Percentiles rank a stretch among this genome's conserved stretches.
Conservation (phyloP, 2,113 vertebrate species). For the Elephantulus edwardii region DNA sequence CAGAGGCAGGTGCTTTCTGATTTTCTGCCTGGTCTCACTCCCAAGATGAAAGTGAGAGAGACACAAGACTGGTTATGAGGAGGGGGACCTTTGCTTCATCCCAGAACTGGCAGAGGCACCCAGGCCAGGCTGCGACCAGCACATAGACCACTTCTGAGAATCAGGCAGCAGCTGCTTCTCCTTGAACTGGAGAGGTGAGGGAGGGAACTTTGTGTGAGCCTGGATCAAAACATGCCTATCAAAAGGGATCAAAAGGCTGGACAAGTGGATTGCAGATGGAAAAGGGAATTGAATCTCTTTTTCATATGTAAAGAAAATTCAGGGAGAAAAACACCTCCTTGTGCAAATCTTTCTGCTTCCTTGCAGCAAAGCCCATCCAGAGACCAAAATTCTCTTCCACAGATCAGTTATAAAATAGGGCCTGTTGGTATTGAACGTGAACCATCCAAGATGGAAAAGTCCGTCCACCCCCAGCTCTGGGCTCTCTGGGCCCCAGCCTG, state of each 20-base stretch:
- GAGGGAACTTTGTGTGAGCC: conserved; percentile 52
- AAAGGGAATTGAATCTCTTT: conserved; percentile 13
- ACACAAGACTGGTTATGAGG: rapidly evolving
- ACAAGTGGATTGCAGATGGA: conserved; percentile 62
- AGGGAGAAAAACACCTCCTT: conserved; percentile 28
- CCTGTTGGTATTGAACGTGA: conserved; percentile 47
- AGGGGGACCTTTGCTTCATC: not conserved
- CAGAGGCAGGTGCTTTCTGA: not conserved
- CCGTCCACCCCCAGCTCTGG: not conserved
- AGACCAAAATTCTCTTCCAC: not conserved
- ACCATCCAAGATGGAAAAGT: not conserved
- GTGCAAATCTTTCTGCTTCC: not conserved
- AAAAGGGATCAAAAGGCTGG: conserved; percentile 61
- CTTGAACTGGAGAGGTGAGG: conserved; percentile 56
- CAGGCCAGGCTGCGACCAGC: not conserved
- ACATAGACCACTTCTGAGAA: not conserved
- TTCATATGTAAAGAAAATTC: conserved; percentile 53
- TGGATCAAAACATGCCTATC: conserved; percentile 60
- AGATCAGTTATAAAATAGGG: not conserved
- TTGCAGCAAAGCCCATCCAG: not conserved
- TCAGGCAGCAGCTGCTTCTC: conserved; percentile 11
- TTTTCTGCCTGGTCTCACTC: rapidly evolving
- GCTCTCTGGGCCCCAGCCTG: not conserved
- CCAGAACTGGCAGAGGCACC: not conserved
- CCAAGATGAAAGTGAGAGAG: not conserved